These are phyloP conservation scores for Orchesella flavescens DNA, from an alignment of 2,888 invertebrate genomes.

Conservation along the genomic window DNA sequence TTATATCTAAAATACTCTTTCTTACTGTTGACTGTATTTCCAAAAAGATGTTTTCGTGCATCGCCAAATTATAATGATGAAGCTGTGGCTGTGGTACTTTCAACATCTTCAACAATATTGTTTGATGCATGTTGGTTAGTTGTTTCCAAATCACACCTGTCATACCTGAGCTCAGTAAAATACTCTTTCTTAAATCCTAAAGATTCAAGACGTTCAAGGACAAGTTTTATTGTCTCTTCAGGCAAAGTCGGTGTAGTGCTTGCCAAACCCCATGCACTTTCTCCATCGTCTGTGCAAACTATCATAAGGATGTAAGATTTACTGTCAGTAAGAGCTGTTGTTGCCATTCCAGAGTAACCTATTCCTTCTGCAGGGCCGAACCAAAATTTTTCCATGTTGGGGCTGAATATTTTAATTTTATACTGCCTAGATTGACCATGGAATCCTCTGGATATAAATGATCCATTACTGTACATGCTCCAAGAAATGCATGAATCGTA, in stretches of 20 bases:
- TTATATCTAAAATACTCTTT: no score
- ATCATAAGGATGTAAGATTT: background rate
- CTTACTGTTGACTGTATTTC: no score
- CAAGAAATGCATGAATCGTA: background rate
- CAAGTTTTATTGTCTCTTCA: background rate
- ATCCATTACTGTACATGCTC: background rate
- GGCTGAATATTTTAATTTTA: no score
- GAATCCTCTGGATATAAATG: background rate
- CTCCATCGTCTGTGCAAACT: background rate
- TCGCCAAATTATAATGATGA: no score
- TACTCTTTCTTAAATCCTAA: constrained; percentile 29
- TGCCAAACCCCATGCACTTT: constrained; percentile 12
- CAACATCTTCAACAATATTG: no score
- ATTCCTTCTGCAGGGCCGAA: no score
- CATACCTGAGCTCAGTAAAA: constrained; percentile 22
- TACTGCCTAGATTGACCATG: no score
- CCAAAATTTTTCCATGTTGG: no score
- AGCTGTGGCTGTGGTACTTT: background rate
- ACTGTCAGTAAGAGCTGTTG: background rate
- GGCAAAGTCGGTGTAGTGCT: background rate
- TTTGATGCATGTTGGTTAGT: no score
- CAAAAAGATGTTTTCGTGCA: no score
- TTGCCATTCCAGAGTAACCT: background rate
- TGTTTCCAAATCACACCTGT: background rate
- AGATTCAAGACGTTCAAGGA: background rate